These are phyloP conservation scores for Microtus pennsylvanicus DNA, from an alignment of 2,113 vertebrate species.

Conservation along the genomic window DNA sequence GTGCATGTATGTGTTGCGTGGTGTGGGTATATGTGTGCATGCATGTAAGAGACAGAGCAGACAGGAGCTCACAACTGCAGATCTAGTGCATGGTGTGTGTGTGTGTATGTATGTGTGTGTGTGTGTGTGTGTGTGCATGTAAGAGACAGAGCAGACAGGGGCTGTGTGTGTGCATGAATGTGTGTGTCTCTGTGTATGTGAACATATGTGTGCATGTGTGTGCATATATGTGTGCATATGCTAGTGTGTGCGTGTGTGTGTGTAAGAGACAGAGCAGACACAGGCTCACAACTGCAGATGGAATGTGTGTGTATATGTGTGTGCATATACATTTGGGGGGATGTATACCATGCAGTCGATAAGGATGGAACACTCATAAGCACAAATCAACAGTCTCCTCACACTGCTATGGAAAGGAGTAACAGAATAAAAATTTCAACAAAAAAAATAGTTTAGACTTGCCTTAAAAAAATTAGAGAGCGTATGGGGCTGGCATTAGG, in stretches of 20 bases:
- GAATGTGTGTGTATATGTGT: neutral
- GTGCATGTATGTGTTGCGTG: too few species aligned
- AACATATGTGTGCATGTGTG: too few species aligned
- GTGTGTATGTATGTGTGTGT: too few species aligned
- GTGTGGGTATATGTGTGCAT: too few species aligned
- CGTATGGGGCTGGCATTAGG: neutral
- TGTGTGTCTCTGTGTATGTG: neutral
- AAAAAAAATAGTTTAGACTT: neutral
- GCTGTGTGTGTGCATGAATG: neutral
- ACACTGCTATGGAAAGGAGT: neutral
- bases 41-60: too few species aligned
- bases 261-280: neutral
- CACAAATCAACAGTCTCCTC: neutral
- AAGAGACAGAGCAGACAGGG: too few species aligned
- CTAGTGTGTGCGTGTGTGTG: too few species aligned
- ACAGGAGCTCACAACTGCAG: too few species aligned
- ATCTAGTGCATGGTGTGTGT: neutral
- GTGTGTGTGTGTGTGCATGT: too few species aligned
- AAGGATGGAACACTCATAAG: neutral
- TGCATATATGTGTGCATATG: too few species aligned
- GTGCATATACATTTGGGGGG: neutral
- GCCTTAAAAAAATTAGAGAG: neutral
- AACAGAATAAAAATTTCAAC: neutral
- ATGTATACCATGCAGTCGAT: neutral
- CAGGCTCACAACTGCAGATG: too few species aligned